Evolutionary conservation across 2,797 vertebrate genomes (phyloP).

Genomic region (Peromyscus attwateri): DNA sequence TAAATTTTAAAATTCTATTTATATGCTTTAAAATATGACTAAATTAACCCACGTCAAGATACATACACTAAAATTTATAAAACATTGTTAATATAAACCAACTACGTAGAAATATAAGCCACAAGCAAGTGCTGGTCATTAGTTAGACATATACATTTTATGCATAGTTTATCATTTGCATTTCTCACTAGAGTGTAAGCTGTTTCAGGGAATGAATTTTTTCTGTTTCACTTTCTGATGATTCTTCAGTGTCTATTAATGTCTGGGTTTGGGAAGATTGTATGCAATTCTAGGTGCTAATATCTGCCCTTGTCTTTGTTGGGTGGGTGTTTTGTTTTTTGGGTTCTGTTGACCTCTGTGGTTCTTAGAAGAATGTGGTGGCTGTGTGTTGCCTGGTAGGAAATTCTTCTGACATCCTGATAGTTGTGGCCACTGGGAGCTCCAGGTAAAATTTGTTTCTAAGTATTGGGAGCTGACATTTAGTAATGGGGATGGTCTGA

Average conservation of each 20-base stretch:
- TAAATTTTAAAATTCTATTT: neutral
- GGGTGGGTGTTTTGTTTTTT: too few relatives aligned
- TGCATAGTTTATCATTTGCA: neutral
- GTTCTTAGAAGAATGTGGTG: too few relatives aligned
- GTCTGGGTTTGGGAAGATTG: too few relatives aligned
- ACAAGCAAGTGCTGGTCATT: neutral
- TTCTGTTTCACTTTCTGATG: neutral
- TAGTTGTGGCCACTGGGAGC: too few relatives aligned
- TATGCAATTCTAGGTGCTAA: too few relatives aligned
- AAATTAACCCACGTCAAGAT: constrained; percentile 29
- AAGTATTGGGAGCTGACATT: too few relatives aligned
- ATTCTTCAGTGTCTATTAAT: neutral
- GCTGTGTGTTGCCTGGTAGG: too few relatives aligned
- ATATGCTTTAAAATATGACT: neutral
- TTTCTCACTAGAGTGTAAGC: neutral
- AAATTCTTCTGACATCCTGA: too few relatives aligned
- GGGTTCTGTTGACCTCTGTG: too few relatives aligned
- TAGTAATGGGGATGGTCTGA: too few relatives aligned
- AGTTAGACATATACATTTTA: neutral
- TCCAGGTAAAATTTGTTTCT: too few relatives aligned
- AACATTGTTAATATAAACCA: constrained; percentile 33
- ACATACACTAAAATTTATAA: neutral
- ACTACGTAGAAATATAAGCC: neutral
- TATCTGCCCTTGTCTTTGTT: too few relatives aligned
- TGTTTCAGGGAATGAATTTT: neutral